Conservation (phyloP, 2,888 invertebrate species). For the Steromphala cineraria region DNA sequence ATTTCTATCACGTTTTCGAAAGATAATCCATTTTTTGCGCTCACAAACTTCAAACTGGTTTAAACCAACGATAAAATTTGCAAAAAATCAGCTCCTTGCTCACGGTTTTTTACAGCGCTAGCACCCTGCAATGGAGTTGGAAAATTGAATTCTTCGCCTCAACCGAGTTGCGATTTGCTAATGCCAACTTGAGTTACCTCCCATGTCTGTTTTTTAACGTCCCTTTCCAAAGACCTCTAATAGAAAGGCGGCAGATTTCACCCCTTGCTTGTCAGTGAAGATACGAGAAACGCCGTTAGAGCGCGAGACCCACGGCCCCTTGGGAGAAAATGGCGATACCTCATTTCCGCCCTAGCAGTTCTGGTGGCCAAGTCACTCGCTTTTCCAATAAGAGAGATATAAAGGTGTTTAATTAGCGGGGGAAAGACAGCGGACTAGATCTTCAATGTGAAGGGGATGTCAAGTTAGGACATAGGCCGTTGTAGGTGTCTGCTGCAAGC, state of each 20-base stretch:
- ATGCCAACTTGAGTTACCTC: neutral
- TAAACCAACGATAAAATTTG: neutral
- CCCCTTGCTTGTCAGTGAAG: neutral
- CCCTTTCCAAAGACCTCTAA: neutral
- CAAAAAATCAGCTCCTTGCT: neutral
- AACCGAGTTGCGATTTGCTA: neutral
- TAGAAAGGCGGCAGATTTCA: neutral
- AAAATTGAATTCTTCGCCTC: conserved; percentile 6
- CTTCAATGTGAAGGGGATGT: too few species aligned
- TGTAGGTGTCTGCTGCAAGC: too few species aligned
- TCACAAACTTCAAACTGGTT: neutral
- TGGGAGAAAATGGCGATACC: neutral
- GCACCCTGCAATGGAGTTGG: neutral
- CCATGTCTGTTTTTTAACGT: neutral
- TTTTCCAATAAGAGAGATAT: neutral
- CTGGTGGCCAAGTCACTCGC: neutral
- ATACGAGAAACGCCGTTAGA: conserved; percentile 6
- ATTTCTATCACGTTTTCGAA: conserved; percentile 2
- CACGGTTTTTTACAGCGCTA: neutral
- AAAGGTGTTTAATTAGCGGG: neutral
- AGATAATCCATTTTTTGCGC: neutral
- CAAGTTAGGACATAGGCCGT: too few species aligned
- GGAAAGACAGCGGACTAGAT: neutral
- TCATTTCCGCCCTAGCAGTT: neutral
- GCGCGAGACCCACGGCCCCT: neutral